These are phyloP conservation scores for Cassiopea andromeda DNA, from an alignment of 30 jellyfish, hydroid and myxozoan species.

Conservation along the genomic window DNA sequence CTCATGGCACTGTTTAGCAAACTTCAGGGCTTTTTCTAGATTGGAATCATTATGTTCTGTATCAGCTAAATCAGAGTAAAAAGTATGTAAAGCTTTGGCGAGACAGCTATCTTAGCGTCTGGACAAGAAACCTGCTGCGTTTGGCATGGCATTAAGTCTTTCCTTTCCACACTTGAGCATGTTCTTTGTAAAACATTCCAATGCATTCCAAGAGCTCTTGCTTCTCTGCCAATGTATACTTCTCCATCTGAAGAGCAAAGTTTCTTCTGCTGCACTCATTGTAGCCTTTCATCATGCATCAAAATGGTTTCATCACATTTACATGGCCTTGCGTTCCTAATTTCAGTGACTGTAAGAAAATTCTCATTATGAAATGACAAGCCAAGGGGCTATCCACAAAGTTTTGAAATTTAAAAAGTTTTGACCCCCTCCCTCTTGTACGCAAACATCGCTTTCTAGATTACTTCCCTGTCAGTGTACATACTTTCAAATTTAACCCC, in stretches of 20 bases:
- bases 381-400: too few relatives aligned
- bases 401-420: too few relatives aligned
- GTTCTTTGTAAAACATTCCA: slow-evolving; percentile 1
- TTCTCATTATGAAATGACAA: too few relatives aligned
- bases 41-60: slow-evolving; percentile 43
- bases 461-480: too few relatives aligned
- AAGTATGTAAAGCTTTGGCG: slow-evolving; percentile 50
- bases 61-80: slow-evolving; percentile 46
- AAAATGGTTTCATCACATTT: background rate
- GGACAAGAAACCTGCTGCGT: slow-evolving; percentile 49
- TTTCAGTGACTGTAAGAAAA: too few relatives aligned
- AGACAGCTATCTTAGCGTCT: slow-evolving; percentile 62
- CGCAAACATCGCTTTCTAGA: too few relatives aligned
- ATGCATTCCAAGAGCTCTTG: slow-evolving; percentile 61
- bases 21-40: slow-evolving; percentile 50
- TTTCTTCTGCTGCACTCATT: slow-evolving; percentile 11
- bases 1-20: slow-evolving; percentile 69
- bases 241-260: slow-evolving; percentile 41
- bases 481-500: too few relatives aligned
- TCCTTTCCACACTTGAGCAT: slow-evolving; percentile 11
- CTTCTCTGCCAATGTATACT: slow-evolving; percentile 60
- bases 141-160: slow-evolving; percentile 64
- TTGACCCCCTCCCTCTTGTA: too few relatives aligned
- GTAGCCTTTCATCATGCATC: slow-evolving; percentile 25
- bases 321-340: too few relatives aligned